Base-by-base conservation (phyloP, 2,797 vertebrate species). In the Jordanella pulchra region DNA sequence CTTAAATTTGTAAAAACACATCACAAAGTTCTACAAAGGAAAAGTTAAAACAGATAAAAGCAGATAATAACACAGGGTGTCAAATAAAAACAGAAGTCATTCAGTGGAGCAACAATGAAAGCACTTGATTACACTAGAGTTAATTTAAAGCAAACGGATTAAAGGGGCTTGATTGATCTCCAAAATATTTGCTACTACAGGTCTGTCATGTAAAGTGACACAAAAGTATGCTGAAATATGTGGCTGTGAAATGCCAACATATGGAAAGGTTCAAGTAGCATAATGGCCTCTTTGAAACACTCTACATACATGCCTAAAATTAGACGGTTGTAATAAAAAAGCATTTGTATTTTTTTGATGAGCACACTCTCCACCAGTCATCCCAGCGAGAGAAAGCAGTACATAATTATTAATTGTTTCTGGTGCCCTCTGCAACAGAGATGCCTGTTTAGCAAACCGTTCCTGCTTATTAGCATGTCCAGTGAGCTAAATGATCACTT, bases 401-500 rank as follows among this genome's bases (percentile, higher is more conserved):
- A 44, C 5, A 64, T 64, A 42, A 72, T 54, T 30, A 56, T 4
- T 44, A 55, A 45, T 54, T 25, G 30, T 17, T 66, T 48, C 7
- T 17, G 17, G n/a, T 18, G n/a, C 25, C 39, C 56, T 51, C 63
- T 61, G 51, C 55, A 28, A 28, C 2, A 30, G 14, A 71, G 32
- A 60, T 55, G 47, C 39, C 2, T 48, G 14, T 53, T 58, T 15
- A 30, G 44, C 66, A 68, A 21, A 25, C 14, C 11, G 7, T 42
- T 72, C 69, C n/a, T 25, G 10, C 15, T 68, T 0, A 45, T 73
- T 74, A 67, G 35, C 48, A 60, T 35, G 2, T 0, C 56, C 21
- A 65, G 3, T 32, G 51, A 79, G 5, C 67, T 76, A 70, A 67
- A 80, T 47, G 27, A 78, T 77, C 7, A 3, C 47, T 69, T 27